Evolutionary conservation across 2,113 vertebrate genomes (phyloP).

Genomic region (Periophthalmus modestus): DNA sequence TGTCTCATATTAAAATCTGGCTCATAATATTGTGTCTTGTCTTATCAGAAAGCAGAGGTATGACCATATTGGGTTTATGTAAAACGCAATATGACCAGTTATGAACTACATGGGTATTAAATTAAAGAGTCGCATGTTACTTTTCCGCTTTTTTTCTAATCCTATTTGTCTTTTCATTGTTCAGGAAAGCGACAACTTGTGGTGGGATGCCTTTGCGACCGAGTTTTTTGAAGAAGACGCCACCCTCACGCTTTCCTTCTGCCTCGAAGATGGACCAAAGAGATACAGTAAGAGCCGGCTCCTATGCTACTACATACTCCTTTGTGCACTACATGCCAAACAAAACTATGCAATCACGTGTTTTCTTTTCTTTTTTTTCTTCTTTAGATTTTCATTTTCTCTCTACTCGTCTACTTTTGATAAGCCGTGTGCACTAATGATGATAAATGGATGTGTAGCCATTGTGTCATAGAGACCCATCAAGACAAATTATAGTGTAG

Average conservation of each 20-base stretch:
- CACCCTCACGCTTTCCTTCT: slow-evolving; percentile 98
- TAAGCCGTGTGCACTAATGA: background rate
- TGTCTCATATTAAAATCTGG: slow-evolving; percentile 20
- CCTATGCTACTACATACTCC: background rate
- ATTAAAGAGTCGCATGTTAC: background rate
- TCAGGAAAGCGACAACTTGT: slow-evolving; percentile 98
- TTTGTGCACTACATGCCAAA: background rate
- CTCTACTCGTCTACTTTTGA: background rate
- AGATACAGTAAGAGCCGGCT: slow-evolving; percentile 94
- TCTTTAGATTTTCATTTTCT: background rate
- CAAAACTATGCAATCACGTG: background rate
- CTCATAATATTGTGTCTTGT: slow-evolving; percentile 37
- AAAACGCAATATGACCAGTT: slow-evolving; percentile 26
- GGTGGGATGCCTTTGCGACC: slow-evolving; percentile 98
- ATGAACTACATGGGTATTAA: slow-evolving; percentile 37
- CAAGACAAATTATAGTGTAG: slow-evolving; percentile 7
- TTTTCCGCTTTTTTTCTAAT: background rate
- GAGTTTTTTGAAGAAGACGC: slow-evolving; percentile 99
- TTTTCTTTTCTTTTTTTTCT: too few relatives aligned
- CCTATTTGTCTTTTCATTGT: background rate
- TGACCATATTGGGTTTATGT: slow-evolving; percentile 60
- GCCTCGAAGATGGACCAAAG: slow-evolving; percentile 99
- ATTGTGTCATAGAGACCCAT: background rate
- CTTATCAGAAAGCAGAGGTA: slow-evolving; percentile 34
- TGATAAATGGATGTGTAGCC: slow-evolving; percentile 2